Evolutionary conservation across 2,113 vertebrate genomes (phyloP).

Genomic region (Triplophysa dalaica): DNA sequence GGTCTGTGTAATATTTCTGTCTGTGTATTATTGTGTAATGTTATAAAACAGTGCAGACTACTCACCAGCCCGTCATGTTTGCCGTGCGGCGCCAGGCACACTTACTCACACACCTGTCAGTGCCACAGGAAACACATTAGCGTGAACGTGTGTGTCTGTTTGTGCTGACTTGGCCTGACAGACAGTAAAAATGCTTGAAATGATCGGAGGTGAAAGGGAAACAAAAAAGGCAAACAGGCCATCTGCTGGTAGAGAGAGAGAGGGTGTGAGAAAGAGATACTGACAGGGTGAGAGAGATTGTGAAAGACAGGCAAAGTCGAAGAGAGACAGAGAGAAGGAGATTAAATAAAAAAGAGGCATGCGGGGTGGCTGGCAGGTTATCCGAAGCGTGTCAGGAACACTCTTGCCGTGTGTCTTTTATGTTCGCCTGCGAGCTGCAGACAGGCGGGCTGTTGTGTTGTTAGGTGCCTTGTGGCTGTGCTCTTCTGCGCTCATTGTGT

Average conservation of each 20-base stretch:
- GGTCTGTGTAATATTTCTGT: constrained; percentile 27
- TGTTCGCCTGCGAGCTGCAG: constrained; percentile 12
- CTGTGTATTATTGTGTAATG: background rate
- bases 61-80: constrained; percentile 14
- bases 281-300: background rate
- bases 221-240: constrained; percentile 21
- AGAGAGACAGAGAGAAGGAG: constrained; percentile 16
- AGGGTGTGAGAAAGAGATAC: background rate
- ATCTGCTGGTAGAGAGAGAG: constrained; percentile 27
- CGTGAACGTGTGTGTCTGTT: background rate
- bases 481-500: background rate
- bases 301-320: background rate
- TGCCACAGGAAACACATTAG: constrained; percentile 37
- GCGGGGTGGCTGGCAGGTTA: constrained; percentile 26
- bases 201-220: constrained; percentile 23
- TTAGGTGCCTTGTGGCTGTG: constrained; percentile 18
- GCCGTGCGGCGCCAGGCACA: constrained; percentile 27
- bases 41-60: constrained; percentile 21
- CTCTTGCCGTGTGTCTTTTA: constrained; percentile 28
- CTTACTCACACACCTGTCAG: constrained; percentile 51
- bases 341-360: constrained; percentile 34
- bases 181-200: constrained; percentile 23
- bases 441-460: background rate
- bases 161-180: constrained; percentile 36
- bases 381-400: constrained; percentile 30